Evolutionary conservation across 1,140 invertebrate species (phyloP).

Genomic region (Pollicipes pollicipes): DNA sequence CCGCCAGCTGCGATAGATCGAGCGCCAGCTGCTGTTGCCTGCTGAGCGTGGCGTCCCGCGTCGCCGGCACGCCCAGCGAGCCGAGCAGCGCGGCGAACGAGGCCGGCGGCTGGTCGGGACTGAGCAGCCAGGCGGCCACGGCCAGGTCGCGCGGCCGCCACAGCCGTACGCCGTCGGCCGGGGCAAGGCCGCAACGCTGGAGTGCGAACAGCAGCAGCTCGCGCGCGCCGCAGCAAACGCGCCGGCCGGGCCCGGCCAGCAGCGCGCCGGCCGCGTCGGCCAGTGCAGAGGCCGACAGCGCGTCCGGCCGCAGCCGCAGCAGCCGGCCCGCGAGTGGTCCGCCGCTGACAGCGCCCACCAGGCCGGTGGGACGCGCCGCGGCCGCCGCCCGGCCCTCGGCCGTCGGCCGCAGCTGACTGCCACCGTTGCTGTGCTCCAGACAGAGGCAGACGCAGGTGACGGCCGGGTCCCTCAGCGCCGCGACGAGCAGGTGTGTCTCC

Average conservation of each 20-base stretch:
- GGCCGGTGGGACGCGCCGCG: background rate
- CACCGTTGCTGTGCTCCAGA: background rate
- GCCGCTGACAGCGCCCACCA: background rate
- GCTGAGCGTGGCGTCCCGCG: constrained; percentile 2
- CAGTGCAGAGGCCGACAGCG: background rate
- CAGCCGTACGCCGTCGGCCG: constrained; percentile 8
- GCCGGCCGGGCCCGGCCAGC: background rate
- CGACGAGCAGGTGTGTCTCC: background rate
- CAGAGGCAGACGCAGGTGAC: background rate
- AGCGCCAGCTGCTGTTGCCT: constrained; percentile 6
- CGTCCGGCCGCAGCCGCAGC: background rate
- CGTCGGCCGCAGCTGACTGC: background rate
- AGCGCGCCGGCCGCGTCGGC: background rate
- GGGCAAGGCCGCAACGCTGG: constrained; percentile 10
- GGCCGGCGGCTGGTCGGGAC: constrained; percentile 14
- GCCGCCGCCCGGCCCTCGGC: background rate
- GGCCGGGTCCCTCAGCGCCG: background rate
- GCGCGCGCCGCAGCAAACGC: constrained; percentile 14
- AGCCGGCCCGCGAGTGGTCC: background rate
- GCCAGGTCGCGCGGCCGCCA: constrained; percentile 15
- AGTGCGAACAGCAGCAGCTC: constrained; percentile 13
- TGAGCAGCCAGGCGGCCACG: constrained; percentile 16
- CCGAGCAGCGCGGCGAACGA: constrained; percentile 10
- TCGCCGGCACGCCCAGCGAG: background rate
- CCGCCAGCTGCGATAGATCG: constrained; percentile 11